Evolutionary conservation across 2,888 invertebrate species (phyloP).

Genomic region (Drosophila buzzatii): DNA sequence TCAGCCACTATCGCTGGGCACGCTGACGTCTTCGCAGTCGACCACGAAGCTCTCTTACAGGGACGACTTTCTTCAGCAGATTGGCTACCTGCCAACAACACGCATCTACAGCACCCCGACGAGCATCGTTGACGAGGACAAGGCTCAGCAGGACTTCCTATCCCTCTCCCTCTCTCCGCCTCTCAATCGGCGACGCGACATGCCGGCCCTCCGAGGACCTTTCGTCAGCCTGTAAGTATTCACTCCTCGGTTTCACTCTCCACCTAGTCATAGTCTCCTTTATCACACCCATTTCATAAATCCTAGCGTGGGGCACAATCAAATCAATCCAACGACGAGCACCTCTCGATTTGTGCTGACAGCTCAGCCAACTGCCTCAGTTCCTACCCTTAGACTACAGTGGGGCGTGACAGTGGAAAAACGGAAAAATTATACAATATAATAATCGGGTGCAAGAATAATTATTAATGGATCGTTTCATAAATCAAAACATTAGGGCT

Average conservation of each 20-base stretch:
- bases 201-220: conserved; percentile 85
- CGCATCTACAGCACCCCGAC: conserved; percentile 83
- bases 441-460: not conserved
- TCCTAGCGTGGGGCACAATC: conserved; percentile 29
- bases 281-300: conserved; percentile 18
- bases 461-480: too few relatives aligned
- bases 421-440: not conserved
- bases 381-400: conserved; percentile 53
- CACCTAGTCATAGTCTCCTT: conserved; percentile 15
- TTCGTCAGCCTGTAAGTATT: conserved; percentile 85
- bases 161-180: conserved; percentile 85
- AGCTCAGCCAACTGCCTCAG: conserved; percentile 47
- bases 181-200: conserved; percentile 84
- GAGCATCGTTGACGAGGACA: conserved; percentile 83
- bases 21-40: conserved; percentile 82
- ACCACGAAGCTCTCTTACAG: conserved; percentile 84
- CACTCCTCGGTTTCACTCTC: not conserved
- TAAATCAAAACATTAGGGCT: not conserved
- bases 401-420: conserved; percentile 5
- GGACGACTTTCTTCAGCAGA: conserved; percentile 84
- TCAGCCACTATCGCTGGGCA: conserved; percentile 65
- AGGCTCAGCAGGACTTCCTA: conserved; percentile 84
- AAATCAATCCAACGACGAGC: conserved; percentile 40
- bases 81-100: conserved; percentile 84
- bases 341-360: conserved; percentile 44